Conservation (phyloP, 2,797 vertebrate genomes). For the Synanceia verrucosa region DNA sequence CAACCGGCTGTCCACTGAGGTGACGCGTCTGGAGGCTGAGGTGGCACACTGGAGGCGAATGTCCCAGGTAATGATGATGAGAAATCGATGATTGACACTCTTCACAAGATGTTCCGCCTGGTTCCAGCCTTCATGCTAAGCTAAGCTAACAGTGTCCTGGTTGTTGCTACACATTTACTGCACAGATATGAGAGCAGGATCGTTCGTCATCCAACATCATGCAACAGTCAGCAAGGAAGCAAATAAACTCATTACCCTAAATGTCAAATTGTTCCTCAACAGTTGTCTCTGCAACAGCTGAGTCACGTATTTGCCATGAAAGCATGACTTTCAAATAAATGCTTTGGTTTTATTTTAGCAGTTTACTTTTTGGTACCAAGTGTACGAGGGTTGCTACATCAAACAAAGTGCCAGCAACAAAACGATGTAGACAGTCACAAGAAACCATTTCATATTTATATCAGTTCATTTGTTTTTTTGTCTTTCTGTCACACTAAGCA, state of each 20-base stretch:
- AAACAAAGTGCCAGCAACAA: background rate
- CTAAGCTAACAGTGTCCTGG: background rate
- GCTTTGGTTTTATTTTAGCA: background rate
- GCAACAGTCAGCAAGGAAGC: background rate
- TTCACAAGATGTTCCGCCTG: too few species aligned
- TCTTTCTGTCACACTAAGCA: background rate
- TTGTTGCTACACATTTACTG: background rate
- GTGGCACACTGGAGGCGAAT: conserved; percentile 92
- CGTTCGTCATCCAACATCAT: background rate
- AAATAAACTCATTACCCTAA: background rate
- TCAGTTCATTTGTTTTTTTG: background rate
- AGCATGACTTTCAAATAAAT: background rate
- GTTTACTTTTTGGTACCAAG: background rate
- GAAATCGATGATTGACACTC: too few species aligned
- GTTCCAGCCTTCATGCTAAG: background rate
- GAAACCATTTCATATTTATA: background rate
- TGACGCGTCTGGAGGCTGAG: conserved; percentile 90
- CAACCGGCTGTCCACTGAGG: conserved; percentile 91
- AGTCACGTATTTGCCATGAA: background rate
- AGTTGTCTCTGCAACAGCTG: background rate
- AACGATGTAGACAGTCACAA: background rate
- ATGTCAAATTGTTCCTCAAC: background rate
- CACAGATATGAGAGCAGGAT: background rate
- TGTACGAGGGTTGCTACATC: background rate
- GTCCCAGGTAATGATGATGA: conserved; percentile 82